phyloP scores from a whole-genome alignment of 2,113 vertebrate species.

The Cheilinus undulatus region DNA sequence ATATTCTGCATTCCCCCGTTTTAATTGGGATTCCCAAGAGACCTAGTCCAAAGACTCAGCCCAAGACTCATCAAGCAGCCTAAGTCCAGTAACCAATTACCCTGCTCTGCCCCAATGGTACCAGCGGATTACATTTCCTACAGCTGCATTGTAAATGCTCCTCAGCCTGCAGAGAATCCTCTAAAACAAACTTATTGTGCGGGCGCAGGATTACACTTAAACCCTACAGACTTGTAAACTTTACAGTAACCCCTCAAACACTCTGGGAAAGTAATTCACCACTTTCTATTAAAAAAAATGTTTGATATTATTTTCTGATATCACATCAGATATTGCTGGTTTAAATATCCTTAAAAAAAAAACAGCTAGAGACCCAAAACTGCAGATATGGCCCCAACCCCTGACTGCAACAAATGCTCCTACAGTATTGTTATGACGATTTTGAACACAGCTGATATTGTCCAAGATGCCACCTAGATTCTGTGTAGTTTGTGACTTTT shows the following conservation, averaged over 20 bases:
- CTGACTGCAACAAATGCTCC: not conserved
- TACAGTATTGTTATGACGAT: too few species aligned
- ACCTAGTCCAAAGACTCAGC: constrained; percentile 69
- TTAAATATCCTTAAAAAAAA: not conserved
- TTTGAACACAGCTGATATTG: too few species aligned
- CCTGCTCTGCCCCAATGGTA: constrained; percentile 61
- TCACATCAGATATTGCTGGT: not conserved
- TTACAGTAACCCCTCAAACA: constrained; percentile 6
- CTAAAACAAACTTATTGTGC: constrained; percentile 63
- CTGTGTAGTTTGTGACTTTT: too few species aligned
- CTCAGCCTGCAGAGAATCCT: constrained; percentile 57
- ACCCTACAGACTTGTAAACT: constrained; percentile 24
- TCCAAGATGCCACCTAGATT: too few species aligned
- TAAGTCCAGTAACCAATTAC: constrained; percentile 81
- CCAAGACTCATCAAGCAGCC: constrained; percentile 63
- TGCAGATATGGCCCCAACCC: not conserved
- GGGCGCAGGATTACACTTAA: constrained; percentile 51
- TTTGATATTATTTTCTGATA: constrained; percentile 5
- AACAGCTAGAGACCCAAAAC: not conserved
- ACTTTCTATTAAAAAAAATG: not conserved
- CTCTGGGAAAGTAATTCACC: constrained; percentile 3
- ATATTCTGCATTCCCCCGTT: constrained; percentile 71
- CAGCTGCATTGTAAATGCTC: constrained; percentile 76
- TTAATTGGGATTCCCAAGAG: constrained; percentile 83
- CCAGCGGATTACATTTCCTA: constrained; percentile 70